Percentiles rank a stretch among this genome's conserved stretches.
These are phyloP conservation scores for Latrodectus geometricus DNA, from an alignment of 1,140 invertebrate genomes.

Conservation along the genomic window DNA sequence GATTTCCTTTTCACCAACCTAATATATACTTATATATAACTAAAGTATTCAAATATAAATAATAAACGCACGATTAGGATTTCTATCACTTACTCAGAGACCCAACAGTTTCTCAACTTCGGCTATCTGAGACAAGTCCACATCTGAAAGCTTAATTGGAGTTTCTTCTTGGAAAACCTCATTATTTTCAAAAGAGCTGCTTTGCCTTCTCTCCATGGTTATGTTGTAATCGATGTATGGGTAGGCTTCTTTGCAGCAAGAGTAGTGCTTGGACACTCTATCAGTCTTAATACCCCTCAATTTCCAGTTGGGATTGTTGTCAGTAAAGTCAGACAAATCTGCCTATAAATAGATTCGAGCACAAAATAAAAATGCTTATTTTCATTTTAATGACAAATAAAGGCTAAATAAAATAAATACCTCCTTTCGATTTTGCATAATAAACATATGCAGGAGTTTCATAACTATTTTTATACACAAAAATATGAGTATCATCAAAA, in stretches of 20 bases:
- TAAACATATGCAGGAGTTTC: no score
- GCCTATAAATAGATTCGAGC: background rate
- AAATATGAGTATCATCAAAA: no score
- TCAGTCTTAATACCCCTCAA: constrained; percentile 69
- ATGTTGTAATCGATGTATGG: constrained; percentile 62
- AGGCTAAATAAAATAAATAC: no score
- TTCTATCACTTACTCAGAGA: background rate
- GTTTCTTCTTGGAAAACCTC: background rate
- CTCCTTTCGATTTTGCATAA: no score
- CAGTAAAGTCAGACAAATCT: constrained; percentile 60
- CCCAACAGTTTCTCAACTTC: background rate
- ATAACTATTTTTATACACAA: no score
- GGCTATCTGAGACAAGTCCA: background rate
- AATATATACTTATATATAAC: no score
- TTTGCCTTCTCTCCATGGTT: background rate
- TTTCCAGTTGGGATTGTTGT: constrained; percentile 74
- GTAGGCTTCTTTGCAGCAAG: constrained; percentile 74
- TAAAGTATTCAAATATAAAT: no score
- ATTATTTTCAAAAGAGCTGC: background rate
- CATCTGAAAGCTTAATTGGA: background rate
- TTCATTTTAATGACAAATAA: no score
- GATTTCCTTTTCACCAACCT: no score
- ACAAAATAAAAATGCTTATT: no score
- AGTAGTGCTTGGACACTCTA: constrained; percentile 69
- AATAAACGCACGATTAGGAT: no score